A percentile compares a stretch with the other conserved stretches of the same genome.
These are phyloP conservation scores for Salpingus planirostris DNA, from an alignment of 2,888 invertebrate genomes.

Conservation along the genomic window DNA sequence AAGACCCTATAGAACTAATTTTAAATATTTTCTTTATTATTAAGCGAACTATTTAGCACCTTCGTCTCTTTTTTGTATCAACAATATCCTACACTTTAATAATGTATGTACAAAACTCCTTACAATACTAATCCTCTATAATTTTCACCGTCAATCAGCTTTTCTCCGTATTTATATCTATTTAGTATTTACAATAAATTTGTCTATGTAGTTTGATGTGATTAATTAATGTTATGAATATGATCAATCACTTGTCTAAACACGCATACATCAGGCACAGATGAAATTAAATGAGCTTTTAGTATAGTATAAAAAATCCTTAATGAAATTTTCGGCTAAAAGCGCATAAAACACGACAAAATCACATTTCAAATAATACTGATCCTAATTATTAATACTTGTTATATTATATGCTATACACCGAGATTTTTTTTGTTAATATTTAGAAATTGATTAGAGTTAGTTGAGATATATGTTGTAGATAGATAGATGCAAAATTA, in stretches of 20 bases:
- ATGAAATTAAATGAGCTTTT: slow-evolving; percentile 14
- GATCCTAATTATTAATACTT: slow-evolving; percentile 5
- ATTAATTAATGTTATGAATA: no score
- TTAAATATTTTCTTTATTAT: no score
- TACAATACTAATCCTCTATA: slow-evolving; percentile 5
- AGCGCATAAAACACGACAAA: slow-evolving; percentile 8
- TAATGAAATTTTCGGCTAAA: slow-evolving; percentile 8
- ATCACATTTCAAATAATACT: slow-evolving; percentile 17
- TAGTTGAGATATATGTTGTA: slow-evolving; percentile 1
- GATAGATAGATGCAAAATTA: slow-evolving; percentile 10
- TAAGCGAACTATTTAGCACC: no score
- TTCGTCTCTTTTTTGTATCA: no score
- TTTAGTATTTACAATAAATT: no score
- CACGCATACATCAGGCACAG: slow-evolving; percentile 15
- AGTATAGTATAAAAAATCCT: slow-evolving; percentile 12
- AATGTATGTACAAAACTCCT: neutral
- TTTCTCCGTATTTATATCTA: no score
- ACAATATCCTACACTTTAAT: no score
- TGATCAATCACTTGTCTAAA: no score
- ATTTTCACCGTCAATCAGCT: slow-evolving; percentile 5
- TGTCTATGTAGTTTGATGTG: no score
- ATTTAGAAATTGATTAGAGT: slow-evolving; percentile 5
- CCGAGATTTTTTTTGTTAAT: no score
- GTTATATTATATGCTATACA: no score
- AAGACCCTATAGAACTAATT: no score